Conservation (phyloP, 2,797 vertebrate genomes). For the Sebastes ruberrimus region DNA sequence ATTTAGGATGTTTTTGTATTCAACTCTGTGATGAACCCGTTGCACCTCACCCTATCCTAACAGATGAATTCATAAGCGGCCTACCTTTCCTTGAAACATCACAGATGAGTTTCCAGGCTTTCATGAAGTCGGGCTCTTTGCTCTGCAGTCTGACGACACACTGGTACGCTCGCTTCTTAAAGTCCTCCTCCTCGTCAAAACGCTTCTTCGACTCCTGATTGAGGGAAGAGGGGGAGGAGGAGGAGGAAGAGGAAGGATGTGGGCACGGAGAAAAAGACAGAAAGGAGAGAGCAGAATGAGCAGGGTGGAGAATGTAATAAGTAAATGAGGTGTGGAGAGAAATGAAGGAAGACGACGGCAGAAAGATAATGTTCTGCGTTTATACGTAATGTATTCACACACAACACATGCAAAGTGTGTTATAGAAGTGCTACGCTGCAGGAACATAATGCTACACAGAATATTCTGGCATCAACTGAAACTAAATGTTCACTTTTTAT, state of each 20-base stretch:
- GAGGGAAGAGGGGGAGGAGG: not conserved
- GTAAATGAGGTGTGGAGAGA: slow-evolving; percentile 19
- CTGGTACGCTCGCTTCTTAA: slow-evolving; percentile 94
- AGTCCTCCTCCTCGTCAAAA: slow-evolving; percentile 95
- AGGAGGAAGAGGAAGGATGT: too few relatives aligned
- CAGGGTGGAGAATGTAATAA: not conserved
- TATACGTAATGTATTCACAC: not conserved
- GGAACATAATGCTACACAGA: not conserved
- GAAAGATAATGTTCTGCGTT: not conserved
- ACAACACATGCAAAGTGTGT: not conserved
- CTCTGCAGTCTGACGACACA: slow-evolving; percentile 96
- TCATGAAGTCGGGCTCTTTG: slow-evolving; percentile 90
- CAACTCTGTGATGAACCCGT: not conserved
- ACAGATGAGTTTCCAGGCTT: slow-evolving; percentile 96
- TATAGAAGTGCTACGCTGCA: not conserved
- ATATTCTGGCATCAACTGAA: not conserved
- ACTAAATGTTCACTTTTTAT: not conserved
- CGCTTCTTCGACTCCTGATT: slow-evolving; percentile 95
- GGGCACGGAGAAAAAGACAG: not conserved
- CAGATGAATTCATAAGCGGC: not conserved
- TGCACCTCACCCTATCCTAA: not conserved
- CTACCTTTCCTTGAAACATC: slow-evolving; percentile 93
- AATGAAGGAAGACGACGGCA: not conserved
- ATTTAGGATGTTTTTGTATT: not conserved
- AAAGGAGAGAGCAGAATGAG: not conserved